Evolutionary conservation across 2,113 vertebrate species (phyloP), one percentile per base, ranked within the genome.

Genomic region (Artemisiospiza belli): DNA sequence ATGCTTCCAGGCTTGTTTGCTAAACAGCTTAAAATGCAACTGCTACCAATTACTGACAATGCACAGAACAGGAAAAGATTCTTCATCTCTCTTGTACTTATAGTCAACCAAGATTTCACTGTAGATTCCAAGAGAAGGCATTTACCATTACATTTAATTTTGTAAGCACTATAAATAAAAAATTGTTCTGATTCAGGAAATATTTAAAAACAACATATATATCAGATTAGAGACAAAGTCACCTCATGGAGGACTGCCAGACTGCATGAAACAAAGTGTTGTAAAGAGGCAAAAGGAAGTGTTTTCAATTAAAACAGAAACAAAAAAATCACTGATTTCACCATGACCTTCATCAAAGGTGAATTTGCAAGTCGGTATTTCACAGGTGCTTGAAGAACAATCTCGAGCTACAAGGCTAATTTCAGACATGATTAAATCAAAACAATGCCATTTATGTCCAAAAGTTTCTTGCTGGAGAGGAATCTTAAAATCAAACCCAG

Each of bases 291-390:
- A 41, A 55, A 81, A 13, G 9, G 41, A 93, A 57, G 4, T 8
- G 16, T 1, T 37, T 66, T 84, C 51, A 69, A 81, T 39, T 47
- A 64, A 52, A 84, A 73, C 4, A 51, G 39, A 72, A 83, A 62
- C 6, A 82, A 68, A 31, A 31, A 47, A 59, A 17, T n/a, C 25
- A 54, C 2, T 2, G 27, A 74, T 74, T 92, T 79, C 52, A 79
- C 22, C 17, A n/a, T 0, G 12, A 90, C 47, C 52, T 79, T 67
- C 8, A 1, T 46, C 64, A 70, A 5, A 0, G n/a, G n/a, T n/a
- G n/a, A n/a, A 44, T 27, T 37, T 84, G 22, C 39, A 58, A 17
- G 19, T 83, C 43, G 75, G 33, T 12, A 35, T 61, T 87, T 83
- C 46, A 44, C 76, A 80, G 49, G 39, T 88, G 44, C 35, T 80